Evolutionary conservation across 30 jellyfish, hydroid and myxozoan genomes (phyloP).

Genomic region (Turritopsis dohrnii): DNA sequence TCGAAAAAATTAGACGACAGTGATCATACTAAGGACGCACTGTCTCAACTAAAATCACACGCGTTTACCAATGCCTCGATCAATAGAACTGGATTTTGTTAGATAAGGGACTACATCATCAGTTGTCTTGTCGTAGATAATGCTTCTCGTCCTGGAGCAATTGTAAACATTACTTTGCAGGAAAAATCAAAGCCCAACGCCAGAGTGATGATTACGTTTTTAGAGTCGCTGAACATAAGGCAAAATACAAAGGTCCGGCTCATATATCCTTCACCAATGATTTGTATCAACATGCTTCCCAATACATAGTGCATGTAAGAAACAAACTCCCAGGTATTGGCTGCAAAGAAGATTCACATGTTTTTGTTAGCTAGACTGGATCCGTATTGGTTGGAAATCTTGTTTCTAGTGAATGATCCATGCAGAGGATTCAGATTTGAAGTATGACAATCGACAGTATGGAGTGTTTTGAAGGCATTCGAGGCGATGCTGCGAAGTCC

Average conservation of each 20-base stretch:
- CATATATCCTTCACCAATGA: not conserved
- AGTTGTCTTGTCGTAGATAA: conserved; percentile 3
- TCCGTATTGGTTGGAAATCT: not conserved
- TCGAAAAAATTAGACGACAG: not conserved
- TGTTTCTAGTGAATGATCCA: conserved; percentile 7
- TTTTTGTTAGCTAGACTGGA: conserved; percentile 25
- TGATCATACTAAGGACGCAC: not conserved
- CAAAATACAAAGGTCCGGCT: conserved; percentile 31
- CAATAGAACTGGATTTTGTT: not conserved
- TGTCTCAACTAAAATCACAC: not conserved
- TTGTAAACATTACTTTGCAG: conserved; percentile 22
- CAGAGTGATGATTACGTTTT: conserved; percentile 16
- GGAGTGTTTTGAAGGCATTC: not conserved
- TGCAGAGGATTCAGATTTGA: not conserved
- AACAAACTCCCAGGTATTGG: conserved; percentile 14
- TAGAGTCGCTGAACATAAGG: conserved; percentile 11
- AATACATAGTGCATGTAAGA: conserved; percentile 10
- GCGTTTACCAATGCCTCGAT: not conserved
- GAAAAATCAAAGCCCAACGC: not conserved
- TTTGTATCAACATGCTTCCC: not conserved
- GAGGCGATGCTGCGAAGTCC: not conserved
- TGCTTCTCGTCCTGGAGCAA: conserved; percentile 35
- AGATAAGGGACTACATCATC: conserved; percentile 2
- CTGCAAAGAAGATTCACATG: not conserved
- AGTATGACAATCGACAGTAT: not conserved